Conservation (phyloP, 2,113 vertebrate genomes). For the Turnix velox region DNA sequence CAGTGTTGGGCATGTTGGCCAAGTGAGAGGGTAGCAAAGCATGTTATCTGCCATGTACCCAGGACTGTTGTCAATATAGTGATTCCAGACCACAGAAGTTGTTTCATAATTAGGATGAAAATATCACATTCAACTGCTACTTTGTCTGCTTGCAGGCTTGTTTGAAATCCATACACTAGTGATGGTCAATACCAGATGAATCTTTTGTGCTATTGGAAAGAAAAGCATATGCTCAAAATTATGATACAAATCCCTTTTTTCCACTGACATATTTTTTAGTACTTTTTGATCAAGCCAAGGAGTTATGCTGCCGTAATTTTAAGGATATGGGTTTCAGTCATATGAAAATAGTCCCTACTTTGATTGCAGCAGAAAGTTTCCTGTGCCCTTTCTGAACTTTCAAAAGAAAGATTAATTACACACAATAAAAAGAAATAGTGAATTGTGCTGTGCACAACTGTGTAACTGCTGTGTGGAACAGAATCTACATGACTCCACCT, state of each 20-base stretch:
- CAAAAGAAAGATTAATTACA: neutral
- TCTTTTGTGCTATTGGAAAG: neutral
- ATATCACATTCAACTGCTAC: neutral
- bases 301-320: neutral
- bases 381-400: neutral
- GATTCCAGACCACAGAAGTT: neutral
- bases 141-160: neutral
- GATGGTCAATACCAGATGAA: neutral
- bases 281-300: neutral
- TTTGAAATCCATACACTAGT: neutral
- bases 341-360: neutral
- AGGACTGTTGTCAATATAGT: neutral
- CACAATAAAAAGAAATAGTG: neutral
- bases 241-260: neutral
- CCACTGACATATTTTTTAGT: neutral
- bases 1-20: neutral
- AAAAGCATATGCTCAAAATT: neutral
- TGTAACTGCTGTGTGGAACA: neutral
- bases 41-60: neutral
- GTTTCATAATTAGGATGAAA: neutral
- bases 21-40: neutral
- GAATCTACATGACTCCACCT: neutral
- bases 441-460: neutral
- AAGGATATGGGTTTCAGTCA: neutral
- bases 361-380: neutral